These are phyloP conservation scores for Lithophane ornitopus DNA, from an alignment of 2,888 invertebrate species.

Conservation along the genomic window DNA sequence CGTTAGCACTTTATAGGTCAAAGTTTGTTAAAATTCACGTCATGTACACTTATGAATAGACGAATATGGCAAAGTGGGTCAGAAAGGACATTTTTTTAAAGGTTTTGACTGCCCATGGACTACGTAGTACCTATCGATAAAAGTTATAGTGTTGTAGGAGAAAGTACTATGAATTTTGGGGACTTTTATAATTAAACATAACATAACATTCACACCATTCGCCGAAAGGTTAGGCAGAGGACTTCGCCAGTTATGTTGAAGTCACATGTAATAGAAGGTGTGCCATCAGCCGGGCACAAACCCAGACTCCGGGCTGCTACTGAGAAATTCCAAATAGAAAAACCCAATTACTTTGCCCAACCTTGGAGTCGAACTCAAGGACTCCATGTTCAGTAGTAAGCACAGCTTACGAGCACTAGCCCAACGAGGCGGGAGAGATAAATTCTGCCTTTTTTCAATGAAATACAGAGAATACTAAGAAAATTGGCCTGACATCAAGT, in stretches of 20 bases:
- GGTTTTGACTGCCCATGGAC: constrained; percentile 40
- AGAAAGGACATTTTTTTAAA: constrained; percentile 71
- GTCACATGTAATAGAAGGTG: too few species aligned
- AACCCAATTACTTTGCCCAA: background rate
- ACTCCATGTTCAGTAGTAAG: too few species aligned
- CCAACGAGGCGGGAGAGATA: too few species aligned
- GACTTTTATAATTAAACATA: background rate
- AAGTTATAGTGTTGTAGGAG: constrained; percentile 16
- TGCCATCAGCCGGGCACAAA: background rate
- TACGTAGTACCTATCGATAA: constrained; percentile 23
- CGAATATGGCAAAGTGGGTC: constrained; percentile 80
- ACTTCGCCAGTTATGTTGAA: too few species aligned
- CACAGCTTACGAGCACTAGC: too few species aligned
- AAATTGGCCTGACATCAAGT: background rate
- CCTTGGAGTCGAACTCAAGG: background rate
- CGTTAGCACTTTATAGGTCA: constrained; percentile 68
- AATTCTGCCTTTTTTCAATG: background rate
- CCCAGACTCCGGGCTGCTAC: background rate
- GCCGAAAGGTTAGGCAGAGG: too few species aligned
- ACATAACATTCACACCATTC: too few species aligned
- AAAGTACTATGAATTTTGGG: constrained; percentile 11
- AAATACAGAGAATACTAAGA: background rate
- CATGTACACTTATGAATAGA: constrained; percentile 78
- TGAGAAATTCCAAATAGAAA: background rate
- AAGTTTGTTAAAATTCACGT: constrained; percentile 77